Evolutionary conservation across 2,888 invertebrate genomes (phyloP).

Genomic region (Spilosoma lubricipeda): DNA sequence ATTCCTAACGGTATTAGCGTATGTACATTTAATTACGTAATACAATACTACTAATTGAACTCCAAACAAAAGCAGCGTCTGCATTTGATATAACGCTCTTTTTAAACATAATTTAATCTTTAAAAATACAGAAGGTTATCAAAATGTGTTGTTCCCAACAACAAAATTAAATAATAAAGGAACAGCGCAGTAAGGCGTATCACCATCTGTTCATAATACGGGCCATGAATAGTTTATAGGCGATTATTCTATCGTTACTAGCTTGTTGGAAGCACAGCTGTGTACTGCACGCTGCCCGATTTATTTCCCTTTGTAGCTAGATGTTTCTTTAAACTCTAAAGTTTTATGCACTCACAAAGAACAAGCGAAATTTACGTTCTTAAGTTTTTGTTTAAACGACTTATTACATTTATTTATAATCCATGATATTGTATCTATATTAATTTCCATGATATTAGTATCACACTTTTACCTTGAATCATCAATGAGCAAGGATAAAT

Average conservation of each 20-base stretch:
- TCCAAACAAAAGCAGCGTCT: neutral
- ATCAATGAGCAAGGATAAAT: no score
- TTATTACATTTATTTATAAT: neutral
- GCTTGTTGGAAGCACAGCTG: slow-evolving; percentile 38
- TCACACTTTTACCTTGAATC: no score
- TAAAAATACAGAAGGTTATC: neutral
- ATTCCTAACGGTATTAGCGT: neutral
- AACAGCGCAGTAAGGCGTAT: slow-evolving; percentile 20
- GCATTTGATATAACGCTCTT: neutral
- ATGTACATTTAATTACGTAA: neutral
- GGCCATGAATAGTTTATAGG: slow-evolving; percentile 47
- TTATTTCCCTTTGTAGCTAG: slow-evolving; percentile 22
- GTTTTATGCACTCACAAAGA: slow-evolving; percentile 3
- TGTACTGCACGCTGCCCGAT: slow-evolving; percentile 15
- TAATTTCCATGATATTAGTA: no score
- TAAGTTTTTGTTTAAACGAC: neutral
- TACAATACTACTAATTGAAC: neutral
- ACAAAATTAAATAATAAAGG: slow-evolving; percentile 23
- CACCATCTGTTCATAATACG: slow-evolving; percentile 41
- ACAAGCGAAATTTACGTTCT: neutral
- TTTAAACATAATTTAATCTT: neutral
- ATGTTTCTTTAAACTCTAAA: slow-evolving; percentile 24
- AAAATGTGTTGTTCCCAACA: slow-evolving; percentile 8
- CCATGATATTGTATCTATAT: no score
- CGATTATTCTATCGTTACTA: slow-evolving; percentile 46